Conservation (phyloP, 2,888 invertebrate species). For the Epinotia ramella region DNA sequence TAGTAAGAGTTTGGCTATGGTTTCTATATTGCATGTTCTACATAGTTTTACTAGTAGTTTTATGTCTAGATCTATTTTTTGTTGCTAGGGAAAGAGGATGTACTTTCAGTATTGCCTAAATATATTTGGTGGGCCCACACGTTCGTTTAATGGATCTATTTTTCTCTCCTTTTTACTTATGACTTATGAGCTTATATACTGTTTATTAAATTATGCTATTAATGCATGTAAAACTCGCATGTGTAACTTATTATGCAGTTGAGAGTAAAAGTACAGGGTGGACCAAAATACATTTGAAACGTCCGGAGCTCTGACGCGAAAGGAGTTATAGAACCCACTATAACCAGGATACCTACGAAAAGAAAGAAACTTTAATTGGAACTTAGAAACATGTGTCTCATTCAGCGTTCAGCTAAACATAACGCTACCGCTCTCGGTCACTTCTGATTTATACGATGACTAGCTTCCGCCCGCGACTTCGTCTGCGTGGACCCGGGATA, state of each 20-base stretch:
- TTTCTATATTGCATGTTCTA: conserved; percentile 75
- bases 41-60: conserved; percentile 71
- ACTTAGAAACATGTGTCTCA: no score
- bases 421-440: no score
- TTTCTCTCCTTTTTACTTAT: neutral
- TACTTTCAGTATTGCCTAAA: conserved; percentile 76
- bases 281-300: neutral
- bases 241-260: neutral
- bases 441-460: no score
- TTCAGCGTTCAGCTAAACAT: no score
- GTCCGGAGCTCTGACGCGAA: no score
- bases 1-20: conserved; percentile 75
- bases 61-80: conserved; percentile 75
- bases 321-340: no score
- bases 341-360: no score
- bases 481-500: no score
- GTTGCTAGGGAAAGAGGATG: conserved; percentile 81
- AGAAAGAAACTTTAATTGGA: no score
- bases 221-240: no score
- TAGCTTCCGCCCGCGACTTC: no score
- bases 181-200: neutral
- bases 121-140: neutral
- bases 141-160: neutral
- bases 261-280: neutral
- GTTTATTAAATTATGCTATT: no score